Evolutionary conservation across 1,140 invertebrate genomes (phyloP).

Genomic region (Cydia strobilella): DNA sequence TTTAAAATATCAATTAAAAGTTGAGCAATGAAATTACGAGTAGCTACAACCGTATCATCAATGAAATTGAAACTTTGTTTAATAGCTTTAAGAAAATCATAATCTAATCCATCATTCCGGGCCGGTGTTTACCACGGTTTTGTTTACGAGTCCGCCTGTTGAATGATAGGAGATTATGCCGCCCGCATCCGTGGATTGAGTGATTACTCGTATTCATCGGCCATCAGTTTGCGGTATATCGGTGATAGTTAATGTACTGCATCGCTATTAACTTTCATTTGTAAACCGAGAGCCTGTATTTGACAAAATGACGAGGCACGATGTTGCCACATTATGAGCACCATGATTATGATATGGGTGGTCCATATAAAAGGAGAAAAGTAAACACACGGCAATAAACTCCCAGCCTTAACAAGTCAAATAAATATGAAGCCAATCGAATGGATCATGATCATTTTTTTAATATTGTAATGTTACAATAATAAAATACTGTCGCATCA

Average conservation of each 20-base stretch:
- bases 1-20: no score
- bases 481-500: background rate
- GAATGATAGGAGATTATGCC: conserved; percentile 11
- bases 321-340: no score
- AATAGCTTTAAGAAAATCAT: conserved; percentile 7
- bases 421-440: no score
- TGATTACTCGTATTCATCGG: conserved; percentile 15
- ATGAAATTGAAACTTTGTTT: background rate
- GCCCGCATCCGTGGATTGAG: conserved; percentile 15
- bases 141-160: conserved; percentile 7
- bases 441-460: no score
- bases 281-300: background rate
- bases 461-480: no score
- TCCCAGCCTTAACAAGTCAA: no score
- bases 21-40: background rate
- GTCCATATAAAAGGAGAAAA: no score
- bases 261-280: background rate
- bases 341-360: no score
- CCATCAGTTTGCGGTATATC: background rate
- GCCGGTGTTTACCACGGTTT: background rate
- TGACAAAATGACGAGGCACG: background rate
- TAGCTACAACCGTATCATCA: background rate
- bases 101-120: background rate
- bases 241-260: background rate
- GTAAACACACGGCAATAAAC: no score